Evolutionary conservation across 2,797 vertebrate species (phyloP).

Genomic region (Dermochelys coriacea): DNA sequence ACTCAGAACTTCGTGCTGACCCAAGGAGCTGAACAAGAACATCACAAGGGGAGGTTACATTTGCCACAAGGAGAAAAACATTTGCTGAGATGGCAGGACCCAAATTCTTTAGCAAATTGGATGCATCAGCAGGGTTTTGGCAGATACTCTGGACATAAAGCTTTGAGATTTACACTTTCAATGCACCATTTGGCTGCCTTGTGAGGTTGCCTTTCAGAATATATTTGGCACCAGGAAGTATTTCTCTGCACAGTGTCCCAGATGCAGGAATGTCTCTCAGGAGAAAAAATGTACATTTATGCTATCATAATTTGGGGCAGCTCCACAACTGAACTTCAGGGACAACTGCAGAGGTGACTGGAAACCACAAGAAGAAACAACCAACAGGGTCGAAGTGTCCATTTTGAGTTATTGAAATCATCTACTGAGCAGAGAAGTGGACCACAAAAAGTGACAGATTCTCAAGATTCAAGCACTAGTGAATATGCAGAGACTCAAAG

Average conservation of each 20-base stretch:
- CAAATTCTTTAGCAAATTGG: not conserved
- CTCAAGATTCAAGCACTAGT: not conserved
- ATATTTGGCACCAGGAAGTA: not conserved
- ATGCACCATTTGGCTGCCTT: not conserved
- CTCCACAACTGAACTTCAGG: not conserved
- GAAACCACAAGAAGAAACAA: not conserved
- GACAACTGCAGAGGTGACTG: not conserved
- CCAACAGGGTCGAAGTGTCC: not conserved
- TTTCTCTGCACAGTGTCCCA: not conserved
- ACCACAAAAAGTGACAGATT: not conserved
- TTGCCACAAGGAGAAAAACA: not conserved
- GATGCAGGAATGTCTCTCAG: too few species aligned
- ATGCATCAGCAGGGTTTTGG: not conserved
- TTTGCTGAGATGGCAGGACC: not conserved
- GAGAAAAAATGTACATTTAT: not conserved
- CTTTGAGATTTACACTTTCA: not conserved
- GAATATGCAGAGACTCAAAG: not conserved
- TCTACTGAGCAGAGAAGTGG: not conserved
- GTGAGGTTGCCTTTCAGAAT: not conserved
- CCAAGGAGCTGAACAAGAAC: not conserved
- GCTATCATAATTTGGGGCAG: not conserved
- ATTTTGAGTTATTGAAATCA: not conserved
- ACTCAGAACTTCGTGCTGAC: not conserved
- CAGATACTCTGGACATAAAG: not conserved
- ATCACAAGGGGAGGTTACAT: not conserved